phyloP scores from a whole-genome alignment of 2,888 invertebrate genomes.

The Stenolophus ochropezus region DNA sequence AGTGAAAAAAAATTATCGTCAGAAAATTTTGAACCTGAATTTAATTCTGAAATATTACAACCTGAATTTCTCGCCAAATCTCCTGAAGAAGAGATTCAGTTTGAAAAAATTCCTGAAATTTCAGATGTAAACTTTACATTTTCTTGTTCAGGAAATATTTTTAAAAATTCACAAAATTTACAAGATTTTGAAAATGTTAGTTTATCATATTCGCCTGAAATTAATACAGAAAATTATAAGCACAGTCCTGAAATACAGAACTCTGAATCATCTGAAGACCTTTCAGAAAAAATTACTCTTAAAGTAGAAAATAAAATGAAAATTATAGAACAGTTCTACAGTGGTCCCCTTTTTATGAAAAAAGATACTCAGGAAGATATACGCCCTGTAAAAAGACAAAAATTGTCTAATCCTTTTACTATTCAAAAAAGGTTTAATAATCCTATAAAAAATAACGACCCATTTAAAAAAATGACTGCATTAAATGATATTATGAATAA shows the following conservation, averaged over 20 bases:
- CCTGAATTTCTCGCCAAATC: background rate
- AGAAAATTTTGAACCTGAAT: background rate
- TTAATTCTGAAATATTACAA: no score
- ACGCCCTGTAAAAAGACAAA: background rate
- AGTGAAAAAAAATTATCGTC: background rate
- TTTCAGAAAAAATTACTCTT: background rate
- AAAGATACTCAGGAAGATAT: background rate
- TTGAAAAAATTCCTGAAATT: background rate
- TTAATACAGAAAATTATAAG: no score
- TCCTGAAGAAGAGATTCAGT: background rate
- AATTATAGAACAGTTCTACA: slow-evolving; percentile 1
- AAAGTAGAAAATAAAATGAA: slow-evolving; percentile 1
- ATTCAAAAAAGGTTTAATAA: background rate
- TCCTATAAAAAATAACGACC: background rate
- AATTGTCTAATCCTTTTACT: background rate
- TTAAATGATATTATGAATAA: background rate
- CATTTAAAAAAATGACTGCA: slow-evolving; percentile 4
- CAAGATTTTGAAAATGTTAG: no score
- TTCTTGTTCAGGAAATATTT: background rate
- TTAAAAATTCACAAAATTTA: no score
- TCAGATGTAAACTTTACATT: no score
- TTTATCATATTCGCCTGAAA: no score
- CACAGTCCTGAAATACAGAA: background rate
- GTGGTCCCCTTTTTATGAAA: background rate
- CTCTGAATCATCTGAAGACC: background rate